phyloP scores from a whole-genome alignment of 2,113 vertebrate species.

The Mus spicilegus region DNA sequence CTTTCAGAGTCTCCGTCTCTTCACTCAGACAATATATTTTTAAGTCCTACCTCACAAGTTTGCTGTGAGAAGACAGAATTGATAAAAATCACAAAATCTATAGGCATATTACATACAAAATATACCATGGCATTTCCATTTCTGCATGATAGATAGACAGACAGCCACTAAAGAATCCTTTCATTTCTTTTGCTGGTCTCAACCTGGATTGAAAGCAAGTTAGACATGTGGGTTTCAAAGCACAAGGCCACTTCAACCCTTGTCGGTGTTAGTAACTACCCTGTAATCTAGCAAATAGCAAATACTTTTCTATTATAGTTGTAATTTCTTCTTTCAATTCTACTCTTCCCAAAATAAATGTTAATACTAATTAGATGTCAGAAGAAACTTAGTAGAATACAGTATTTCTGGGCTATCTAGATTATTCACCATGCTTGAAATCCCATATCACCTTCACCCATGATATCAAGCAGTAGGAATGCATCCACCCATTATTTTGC shows the following conservation, averaged over 20 bases:
- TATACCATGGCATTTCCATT: background rate
- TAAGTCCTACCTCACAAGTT: background rate
- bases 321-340: background rate
- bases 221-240: background rate
- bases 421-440: background rate
- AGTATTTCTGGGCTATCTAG: background rate
- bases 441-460: background rate
- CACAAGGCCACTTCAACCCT: background rate
- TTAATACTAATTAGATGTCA: background rate
- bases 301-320: background rate
- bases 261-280: background rate
- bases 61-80: background rate
- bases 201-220: constrained; percentile 1
- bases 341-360: background rate
- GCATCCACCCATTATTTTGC: background rate
- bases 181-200: background rate
- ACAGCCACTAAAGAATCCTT: background rate
- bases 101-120: background rate
- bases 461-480: background rate
- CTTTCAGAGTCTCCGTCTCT: background rate
- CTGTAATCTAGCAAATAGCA: background rate
- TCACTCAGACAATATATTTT: background rate
- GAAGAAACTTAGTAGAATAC: background rate
- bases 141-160: background rate
- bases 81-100: background rate